Base-by-base conservation (phyloP, 2,888 invertebrate species). In the Heliconius hortense region DNA sequence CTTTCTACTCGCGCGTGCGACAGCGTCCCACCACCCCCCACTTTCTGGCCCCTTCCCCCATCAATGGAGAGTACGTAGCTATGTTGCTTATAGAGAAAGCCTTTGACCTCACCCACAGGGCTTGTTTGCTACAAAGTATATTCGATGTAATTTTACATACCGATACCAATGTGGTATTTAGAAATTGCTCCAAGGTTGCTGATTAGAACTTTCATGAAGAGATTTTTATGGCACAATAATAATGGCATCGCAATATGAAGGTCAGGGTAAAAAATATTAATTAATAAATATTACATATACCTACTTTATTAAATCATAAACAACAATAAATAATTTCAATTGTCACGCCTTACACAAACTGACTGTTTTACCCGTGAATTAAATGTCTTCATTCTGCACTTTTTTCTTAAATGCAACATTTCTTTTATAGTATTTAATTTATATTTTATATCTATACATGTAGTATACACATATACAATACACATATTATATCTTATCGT, bases 81-180 rank as follows among this genome's bases (percentile, higher is more conserved):
- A 74, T 53, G 83, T 87, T 89, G 88, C 83, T 88, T 89, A 90
- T 85, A 85, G 89, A 88, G 90, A 92, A 91, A 92, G 91, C 91
- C 90, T 92, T 90, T 90, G 92, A 92, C 92, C 92, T 89, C 82
- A 85, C 86, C 85, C 84, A 84, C 84, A 89, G 87, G 88, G 88
- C 89, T 86, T 85, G 86, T 85, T 88, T 87, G 84, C 84, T 84
- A 84, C 82, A 82, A 83, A 81, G 80, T 82, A 82, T 85, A 88
- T 87, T 88, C 85, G 87, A 86, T 81, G 85, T 84, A 85, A 82
- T 87, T 88, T 85, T 84, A 84, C 85, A 85, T 85, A 85, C 80
- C 75, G 70, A 73, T 73, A 69, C 74, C 56, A 74, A 76, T 77
- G 24, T 15, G 66, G 24, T 66, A 79, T 80, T 79, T 75, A 78